A percentile compares a stretch with the other conserved stretches of the same genome.
Evolutionary conservation across 2,888 invertebrate species (phyloP).

Genomic region (Sinelater perroti): DNA sequence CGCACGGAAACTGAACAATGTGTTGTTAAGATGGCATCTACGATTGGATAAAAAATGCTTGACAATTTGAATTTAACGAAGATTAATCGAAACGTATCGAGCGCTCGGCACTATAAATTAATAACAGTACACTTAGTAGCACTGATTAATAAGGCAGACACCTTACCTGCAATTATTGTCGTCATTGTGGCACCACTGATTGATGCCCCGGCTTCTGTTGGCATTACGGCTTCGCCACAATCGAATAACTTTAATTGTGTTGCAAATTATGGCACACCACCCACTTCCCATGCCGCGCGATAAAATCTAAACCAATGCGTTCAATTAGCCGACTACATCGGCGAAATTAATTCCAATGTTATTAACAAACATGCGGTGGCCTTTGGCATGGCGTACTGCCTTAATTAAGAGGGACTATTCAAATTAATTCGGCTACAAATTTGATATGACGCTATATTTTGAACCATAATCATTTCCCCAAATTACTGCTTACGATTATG

Average conservation of each 20-base stretch:
- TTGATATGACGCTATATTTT: too few relatives aligned
- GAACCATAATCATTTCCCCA: too few relatives aligned
- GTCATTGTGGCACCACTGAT: conserved; percentile 51
- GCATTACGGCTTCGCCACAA: conserved; percentile 18
- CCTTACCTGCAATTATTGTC: conserved; percentile 50
- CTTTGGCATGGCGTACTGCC: too few relatives aligned
- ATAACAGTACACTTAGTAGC: conserved; percentile 48
- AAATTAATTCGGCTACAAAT: too few relatives aligned
- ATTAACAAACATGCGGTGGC: too few relatives aligned
- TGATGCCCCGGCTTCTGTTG: conserved; percentile 44
- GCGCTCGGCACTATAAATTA: conserved; percentile 50
- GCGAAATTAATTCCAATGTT: not conserved
- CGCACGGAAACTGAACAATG: conserved; percentile 52
- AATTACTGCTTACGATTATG: too few relatives aligned
- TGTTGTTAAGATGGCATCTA: conserved; percentile 55
- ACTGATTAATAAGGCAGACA: conserved; percentile 51
- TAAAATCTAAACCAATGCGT: conserved; percentile 17
- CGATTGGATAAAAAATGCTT: conserved; percentile 44
- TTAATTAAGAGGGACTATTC: too few relatives aligned
- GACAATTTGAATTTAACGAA: conserved; percentile 59
- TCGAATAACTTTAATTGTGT: conserved; percentile 19
- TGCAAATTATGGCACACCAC: conserved; percentile 20
- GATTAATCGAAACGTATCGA: conserved; percentile 56
- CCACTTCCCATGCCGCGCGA: conserved; percentile 8
- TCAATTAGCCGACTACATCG: not conserved